Base-by-base conservation (phyloP, 2,797 vertebrate genomes). In the Scarus forsteni region DNA sequence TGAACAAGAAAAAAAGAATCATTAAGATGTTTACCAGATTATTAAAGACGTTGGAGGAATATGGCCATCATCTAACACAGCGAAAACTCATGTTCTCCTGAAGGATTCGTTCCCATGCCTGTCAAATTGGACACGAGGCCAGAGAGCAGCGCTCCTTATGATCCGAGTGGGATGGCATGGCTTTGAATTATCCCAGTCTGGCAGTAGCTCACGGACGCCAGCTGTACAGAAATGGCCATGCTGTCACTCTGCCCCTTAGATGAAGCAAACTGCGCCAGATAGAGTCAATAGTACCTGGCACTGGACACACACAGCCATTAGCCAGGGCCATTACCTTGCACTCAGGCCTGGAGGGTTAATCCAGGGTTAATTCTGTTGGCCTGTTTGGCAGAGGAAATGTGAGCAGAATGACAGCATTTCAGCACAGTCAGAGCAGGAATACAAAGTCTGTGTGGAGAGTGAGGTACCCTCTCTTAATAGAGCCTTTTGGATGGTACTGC, bases 291-390 rank as follows among this genome's bases (percentile, higher is more conserved):
- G 73, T 91, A 93, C 91, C 89, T 93, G 93, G 92, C 93, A 94
- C 49, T 52, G 69, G 75, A 51, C 81, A 65, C 77, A 60, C 77
- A 60, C 81, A 80, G 76, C 69, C 85, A 91, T 89, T 87, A 91
- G 81, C 87, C 80, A 75, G 78, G 81, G 85, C 90, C 88, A 91
- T 92, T 92, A 91, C 89, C 83, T 87, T 83, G 83, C 87, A 87
- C 89, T 81, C 53, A 18, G 85, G 86, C 85, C 85, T 78, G 82
- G 80, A 69, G 89, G 91, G 89, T 93, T 92, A 90, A 94, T 91
- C 89, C 81, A 80, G 90, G 87, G 90, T 93, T 91, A 90, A 92
- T 93, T 93, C 80, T 84, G 73, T 88, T 87, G 90, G 84, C 87
- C 83, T 66, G 76, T 75, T 66, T 85, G 80, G 83, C 79, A 87